phyloP scores from a whole-genome alignment of 2,888 invertebrate genomes.

The Oligia fasciuncula region DNA sequence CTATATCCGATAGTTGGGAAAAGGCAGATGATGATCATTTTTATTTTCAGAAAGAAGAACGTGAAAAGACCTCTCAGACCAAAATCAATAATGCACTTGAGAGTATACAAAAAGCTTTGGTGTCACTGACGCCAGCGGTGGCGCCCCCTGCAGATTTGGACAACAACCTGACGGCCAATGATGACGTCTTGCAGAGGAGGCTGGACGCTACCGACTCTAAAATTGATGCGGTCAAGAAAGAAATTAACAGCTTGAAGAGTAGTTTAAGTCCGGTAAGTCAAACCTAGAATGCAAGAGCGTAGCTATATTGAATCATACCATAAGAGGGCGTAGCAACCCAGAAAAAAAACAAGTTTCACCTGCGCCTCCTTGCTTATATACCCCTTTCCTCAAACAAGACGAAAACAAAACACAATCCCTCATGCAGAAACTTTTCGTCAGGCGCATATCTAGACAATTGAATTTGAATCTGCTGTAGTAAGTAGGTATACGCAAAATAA shows the following conservation, averaged over 20 bases:
- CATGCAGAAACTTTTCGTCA: neutral
- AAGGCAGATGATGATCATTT: neutral
- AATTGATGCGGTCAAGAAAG: conserved; percentile 80
- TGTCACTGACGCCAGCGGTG: conserved; percentile 71
- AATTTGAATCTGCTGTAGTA: too few relatives aligned
- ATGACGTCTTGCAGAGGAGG: conserved; percentile 74
- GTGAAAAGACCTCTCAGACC: conserved; percentile 91
- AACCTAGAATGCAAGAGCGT: too few relatives aligned
- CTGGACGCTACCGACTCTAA: conserved; percentile 83
- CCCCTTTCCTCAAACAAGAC: neutral
- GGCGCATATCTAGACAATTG: too few relatives aligned
- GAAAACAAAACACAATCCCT: neutral
- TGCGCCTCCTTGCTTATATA: neutral
- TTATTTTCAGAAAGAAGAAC: conserved; percentile 90
- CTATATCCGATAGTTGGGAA: too few relatives aligned
- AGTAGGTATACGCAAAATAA: too few relatives aligned
- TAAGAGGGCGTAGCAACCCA: neutral
- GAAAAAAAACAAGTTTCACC: neutral
- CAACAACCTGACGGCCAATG: conserved; percentile 77
- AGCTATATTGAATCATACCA: neutral
- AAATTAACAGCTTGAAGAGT: conserved; percentile 80
- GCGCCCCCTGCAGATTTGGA: conserved; percentile 70
- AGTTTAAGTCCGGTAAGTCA: conserved; percentile 78
- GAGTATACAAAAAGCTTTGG: conserved; percentile 81
- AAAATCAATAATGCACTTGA: conserved; percentile 91